Conservation (phyloP, 2,888 invertebrate species). For the Sphaerophoria taeniata region DNA sequence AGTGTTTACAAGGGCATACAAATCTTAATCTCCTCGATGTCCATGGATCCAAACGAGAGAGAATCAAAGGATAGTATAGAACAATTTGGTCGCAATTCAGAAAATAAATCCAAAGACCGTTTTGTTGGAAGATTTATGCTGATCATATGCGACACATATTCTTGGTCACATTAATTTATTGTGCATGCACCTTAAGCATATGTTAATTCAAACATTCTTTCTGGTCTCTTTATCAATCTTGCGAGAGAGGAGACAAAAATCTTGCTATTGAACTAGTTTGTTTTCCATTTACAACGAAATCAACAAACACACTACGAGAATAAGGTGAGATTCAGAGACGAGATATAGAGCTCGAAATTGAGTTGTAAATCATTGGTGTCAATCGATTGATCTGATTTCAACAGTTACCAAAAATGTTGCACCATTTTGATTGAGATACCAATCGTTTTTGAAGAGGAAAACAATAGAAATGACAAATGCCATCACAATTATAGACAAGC, state of each 20-base stretch:
- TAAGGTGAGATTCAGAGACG: conserved; percentile 31
- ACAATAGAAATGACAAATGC: conserved; percentile 38
- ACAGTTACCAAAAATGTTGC: conserved; percentile 22
- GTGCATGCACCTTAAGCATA: conserved; percentile 67
- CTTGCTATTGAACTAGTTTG: conserved; percentile 11
- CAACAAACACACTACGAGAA: conserved; percentile 10
- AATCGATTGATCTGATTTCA: conserved; percentile 59
- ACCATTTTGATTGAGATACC: conserved; percentile 18
- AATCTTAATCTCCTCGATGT: conserved; percentile 35
- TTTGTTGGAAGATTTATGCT: conserved; percentile 71
- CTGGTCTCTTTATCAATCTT: neutral
- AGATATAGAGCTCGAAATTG: conserved; percentile 37
- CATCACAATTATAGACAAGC: conserved; percentile 29
- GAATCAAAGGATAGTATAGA: conserved; percentile 1
- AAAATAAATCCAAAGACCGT: conserved; percentile 61
- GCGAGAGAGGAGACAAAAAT: neutral
- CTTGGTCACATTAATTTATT: conserved; percentile 65
- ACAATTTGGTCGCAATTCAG: conserved; percentile 60
- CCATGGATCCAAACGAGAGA: neutral
- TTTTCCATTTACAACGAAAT: conserved; percentile 15
- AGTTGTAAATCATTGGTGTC: conserved; percentile 57
- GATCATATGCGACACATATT: conserved; percentile 69
- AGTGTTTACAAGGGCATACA: conserved; percentile 11
- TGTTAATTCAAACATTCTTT: conserved; percentile 54
- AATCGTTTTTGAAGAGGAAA: neutral